These are phyloP conservation scores for Exephanes ischioxanthus DNA, from an alignment of 2,888 invertebrate genomes.

Conservation along the genomic window DNA sequence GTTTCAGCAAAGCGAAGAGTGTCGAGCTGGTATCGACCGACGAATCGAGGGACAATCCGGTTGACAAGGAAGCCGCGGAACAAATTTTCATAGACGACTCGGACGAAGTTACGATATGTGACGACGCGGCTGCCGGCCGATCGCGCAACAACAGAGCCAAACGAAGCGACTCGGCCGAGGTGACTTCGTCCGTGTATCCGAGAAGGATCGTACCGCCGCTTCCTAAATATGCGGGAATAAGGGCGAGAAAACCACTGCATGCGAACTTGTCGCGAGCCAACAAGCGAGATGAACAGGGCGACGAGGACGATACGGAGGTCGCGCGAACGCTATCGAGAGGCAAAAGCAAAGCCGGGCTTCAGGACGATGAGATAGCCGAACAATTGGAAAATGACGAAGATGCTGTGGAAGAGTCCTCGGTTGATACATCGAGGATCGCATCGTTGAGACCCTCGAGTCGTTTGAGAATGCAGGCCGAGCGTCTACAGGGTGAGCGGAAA, in stretches of 20 bases:
- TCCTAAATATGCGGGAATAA: conserved; percentile 43
- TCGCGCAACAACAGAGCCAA: conserved; percentile 38
- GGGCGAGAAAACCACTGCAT: conserved; percentile 14
- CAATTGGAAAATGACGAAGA: conserved; percentile 64
- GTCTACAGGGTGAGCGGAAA: conserved; percentile 1
- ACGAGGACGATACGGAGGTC: conserved; percentile 39
- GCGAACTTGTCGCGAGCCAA: neutral
- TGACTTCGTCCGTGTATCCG: conserved; percentile 63
- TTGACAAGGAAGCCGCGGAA: conserved; percentile 10
- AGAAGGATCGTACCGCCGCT: conserved; percentile 73
- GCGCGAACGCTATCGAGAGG: neutral
- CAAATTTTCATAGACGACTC: conserved; percentile 10
- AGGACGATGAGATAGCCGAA: conserved; percentile 67
- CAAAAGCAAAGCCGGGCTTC: conserved; percentile 56
- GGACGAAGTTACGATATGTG: conserved; percentile 47
- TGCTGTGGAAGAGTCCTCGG: conserved; percentile 32
- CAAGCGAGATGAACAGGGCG: conserved; percentile 22
- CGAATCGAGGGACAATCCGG: conserved; percentile 20
- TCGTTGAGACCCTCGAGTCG: conserved; percentile 33
- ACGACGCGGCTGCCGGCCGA: conserved; percentile 29
- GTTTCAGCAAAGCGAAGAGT: neutral
- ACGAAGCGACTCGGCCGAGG: conserved; percentile 38
- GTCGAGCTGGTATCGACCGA: conserved; percentile 17
- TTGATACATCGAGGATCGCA: conserved; percentile 59
- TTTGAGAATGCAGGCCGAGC: conserved; percentile 23